A percentile compares a stretch with the other conserved stretches of the same genome.
phyloP scores from a whole-genome alignment of 2,888 invertebrate genomes.

The Aphodius granarius region DNA sequence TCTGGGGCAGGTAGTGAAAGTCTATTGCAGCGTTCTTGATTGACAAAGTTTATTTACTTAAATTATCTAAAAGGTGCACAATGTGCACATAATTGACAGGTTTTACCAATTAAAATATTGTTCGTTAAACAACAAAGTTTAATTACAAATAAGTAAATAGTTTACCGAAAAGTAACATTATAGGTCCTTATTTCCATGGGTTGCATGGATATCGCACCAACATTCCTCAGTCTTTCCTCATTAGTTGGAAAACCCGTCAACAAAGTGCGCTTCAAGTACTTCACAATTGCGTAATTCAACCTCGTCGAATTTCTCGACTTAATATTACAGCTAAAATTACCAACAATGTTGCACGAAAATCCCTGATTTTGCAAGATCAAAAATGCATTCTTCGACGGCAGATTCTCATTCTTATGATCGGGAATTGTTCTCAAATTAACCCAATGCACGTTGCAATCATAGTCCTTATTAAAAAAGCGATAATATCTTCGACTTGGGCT shows the following conservation, averaged over 20 bases:
- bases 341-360: conserved; percentile 3
- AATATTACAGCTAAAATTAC: conserved; percentile 1
- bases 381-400: conserved; percentile 16
- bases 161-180: conserved; percentile 17
- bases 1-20: too few relatives aligned
- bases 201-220: conserved; percentile 4
- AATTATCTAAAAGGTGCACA: too few relatives aligned
- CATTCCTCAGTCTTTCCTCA: not conserved
- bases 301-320: not conserved
- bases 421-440: conserved; percentile 11
- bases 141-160: too few relatives aligned
- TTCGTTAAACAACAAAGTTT: too few relatives aligned
- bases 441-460: conserved; percentile 12
- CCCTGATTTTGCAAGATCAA: conserved; percentile 14
- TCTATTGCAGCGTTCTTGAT: too few relatives aligned
- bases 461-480: not conserved
- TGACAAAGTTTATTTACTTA: too few relatives aligned
- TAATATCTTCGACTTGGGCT: not conserved
- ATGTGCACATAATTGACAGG: too few relatives aligned
- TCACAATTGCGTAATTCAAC: not conserved
- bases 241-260: conserved; percentile 10
- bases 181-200: conserved; percentile 14
- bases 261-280: not conserved
- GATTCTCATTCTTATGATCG: not conserved
- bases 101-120: too few relatives aligned